A percentile compares a stretch with the other conserved stretches of the same genome.
Conservation (phyloP, 1,140 invertebrate species). For the Neotoxoptera formosana region DNA sequence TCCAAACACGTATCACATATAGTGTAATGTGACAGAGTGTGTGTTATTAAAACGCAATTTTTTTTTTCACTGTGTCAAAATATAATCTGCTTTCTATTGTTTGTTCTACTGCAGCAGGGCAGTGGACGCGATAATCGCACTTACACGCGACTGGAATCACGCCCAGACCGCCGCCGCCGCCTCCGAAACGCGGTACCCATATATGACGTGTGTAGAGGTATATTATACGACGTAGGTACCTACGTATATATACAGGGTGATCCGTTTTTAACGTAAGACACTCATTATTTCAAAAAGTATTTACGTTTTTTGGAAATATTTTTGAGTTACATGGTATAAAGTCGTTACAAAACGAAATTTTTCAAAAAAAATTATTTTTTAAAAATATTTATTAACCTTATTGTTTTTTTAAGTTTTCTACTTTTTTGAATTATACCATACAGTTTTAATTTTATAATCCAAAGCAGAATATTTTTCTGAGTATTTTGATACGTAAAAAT, state of each 20-base stretch:
- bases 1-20: not conserved
- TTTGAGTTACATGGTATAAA: no score
- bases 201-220: not conserved
- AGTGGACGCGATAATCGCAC: not conserved
- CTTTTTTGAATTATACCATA: no score
- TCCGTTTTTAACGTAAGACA: no score
- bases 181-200: not conserved
- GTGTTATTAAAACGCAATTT: conserved; percentile 29
- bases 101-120: not conserved
- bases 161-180: not conserved
- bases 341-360: no score
- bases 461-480: no score
- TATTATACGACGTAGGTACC: not conserved
- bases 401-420: no score
- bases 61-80: conserved; percentile 21
- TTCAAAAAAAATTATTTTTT: no score
- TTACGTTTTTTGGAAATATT: no score
- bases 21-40: conserved; percentile 27
- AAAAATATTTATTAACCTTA: no score
- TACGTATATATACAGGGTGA: not conserved
- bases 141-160: conserved; percentile 31
- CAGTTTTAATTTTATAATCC: no score
- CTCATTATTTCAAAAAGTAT: no score
- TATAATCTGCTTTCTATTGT: conserved; percentile 54
- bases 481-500: no score